Evolutionary conservation across 2,113 vertebrate genomes (phyloP), one percentile per base, ranked within the genome.

Genomic region (Thinocorus orbignyianus): DNA sequence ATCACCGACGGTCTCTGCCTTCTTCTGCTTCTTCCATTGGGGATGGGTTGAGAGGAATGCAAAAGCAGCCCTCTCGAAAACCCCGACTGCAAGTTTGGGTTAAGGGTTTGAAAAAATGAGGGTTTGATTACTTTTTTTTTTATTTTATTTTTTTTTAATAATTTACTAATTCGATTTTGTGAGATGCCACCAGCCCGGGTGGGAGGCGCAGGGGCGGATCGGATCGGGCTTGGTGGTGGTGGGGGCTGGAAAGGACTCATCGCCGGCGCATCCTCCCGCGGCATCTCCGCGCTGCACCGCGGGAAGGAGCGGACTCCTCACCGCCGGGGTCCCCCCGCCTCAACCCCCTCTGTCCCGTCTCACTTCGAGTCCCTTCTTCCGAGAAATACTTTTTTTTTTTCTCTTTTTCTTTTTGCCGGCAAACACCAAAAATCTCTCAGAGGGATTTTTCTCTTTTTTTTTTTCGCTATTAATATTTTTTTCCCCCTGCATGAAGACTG

Each of bases 401-500:
- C 13, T 66, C 42, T 60, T 68, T 60, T 48, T 25, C 7, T 26
- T 33, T 44, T 41, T 15, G 5, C 26, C 51, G 3, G 65, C 74
- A 66, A 85, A 78, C 65, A 39, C 12, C 28, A 77, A 66, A 89
- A 95, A 81, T 78, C 86, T 91, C 95, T 96, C 58, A 61, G 72
- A 91, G 93, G 80, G 92, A 77, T 66, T 52, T 51, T 42, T 35
- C 7, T 33, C 31, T 57, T n/a, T 68, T 72, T 73, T 39, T 48
- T 78, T 35, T 24, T 35, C 83, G 17, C 22, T 73, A 10, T 81
- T 9, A 80, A n/a, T 68, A 22, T 55, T 55, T 42, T 65, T 37
- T 69, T 65, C 48, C 95, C 48, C 95, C 78, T 94, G 92, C 65
- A 76, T 77, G 71, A 93, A 83, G 80, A 87, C 82, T 95, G 91